phyloP scores from a whole-genome alignment of 2,888 invertebrate species.

The Tenthredo amoena region DNA sequence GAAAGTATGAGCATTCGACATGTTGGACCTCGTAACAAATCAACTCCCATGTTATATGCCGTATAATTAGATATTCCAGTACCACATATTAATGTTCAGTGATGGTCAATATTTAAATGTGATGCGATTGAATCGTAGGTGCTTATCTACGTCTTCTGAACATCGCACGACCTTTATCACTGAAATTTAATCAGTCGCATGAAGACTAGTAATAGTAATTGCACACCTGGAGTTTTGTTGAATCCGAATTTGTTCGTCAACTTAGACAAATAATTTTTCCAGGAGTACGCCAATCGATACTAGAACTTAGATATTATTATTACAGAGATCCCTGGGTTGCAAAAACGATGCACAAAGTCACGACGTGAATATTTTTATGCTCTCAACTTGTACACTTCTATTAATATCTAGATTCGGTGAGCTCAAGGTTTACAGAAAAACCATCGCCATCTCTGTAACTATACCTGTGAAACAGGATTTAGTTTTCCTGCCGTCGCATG shows the following conservation, averaged over 20 bases:
- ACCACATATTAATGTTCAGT: not conserved
- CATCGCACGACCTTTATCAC: slow-evolving; percentile 14
- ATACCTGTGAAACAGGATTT: slow-evolving; percentile 27
- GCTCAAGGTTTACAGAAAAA: not conserved
- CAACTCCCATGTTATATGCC: slow-evolving; percentile 66
- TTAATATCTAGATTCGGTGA: not conserved
- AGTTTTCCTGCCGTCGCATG: not conserved
- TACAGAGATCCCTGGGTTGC: not conserved
- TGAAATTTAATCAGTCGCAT: not conserved
- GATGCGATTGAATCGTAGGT: not conserved
- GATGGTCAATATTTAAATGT: not conserved
- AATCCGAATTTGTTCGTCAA: not conserved
- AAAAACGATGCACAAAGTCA: not conserved
- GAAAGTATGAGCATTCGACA: not conserved
- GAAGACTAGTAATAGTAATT: not conserved
- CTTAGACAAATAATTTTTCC: not conserved
- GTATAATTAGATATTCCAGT: slow-evolving; percentile 64
- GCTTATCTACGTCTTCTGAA: not conserved
- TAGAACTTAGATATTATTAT: not conserved
- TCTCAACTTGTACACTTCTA: not conserved
- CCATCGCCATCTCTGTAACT: not conserved
- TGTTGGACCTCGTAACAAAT: not conserved
- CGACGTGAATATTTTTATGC: not conserved
- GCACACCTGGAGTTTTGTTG: not conserved
- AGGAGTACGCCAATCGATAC: not conserved